phyloP scores from a whole-genome alignment of 2,797 vertebrate genomes.

The Vultur gryphus region DNA sequence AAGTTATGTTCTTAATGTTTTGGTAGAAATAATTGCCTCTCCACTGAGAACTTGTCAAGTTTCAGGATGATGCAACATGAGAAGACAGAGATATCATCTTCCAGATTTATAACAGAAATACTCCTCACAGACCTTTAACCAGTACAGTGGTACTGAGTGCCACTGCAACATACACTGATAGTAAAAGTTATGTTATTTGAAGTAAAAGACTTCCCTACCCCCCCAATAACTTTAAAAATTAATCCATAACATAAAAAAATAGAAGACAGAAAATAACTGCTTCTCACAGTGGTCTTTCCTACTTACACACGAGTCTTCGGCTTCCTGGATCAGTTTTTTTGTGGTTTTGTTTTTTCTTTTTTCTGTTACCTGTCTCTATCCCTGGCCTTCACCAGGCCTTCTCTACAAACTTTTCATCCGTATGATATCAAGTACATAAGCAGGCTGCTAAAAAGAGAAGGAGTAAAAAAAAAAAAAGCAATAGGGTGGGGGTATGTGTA shows the following conservation, averaged over 20 bases:
- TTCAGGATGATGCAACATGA: constrained; percentile 1
- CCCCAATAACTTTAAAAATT: background rate
- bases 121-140: background rate
- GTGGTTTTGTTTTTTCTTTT: background rate
- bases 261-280: background rate
- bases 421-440: background rate
- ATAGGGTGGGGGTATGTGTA: accelerated
- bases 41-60: constrained; percentile 36
- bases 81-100: background rate
- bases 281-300: background rate
- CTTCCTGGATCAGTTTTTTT: background rate
- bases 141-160: background rate
- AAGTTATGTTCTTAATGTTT: background rate
- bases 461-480: background rate
- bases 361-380: background rate
- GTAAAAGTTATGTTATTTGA: background rate
- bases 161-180: background rate
- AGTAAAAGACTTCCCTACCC: background rate
- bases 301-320: background rate
- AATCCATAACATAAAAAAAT: background rate
- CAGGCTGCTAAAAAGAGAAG: background rate
- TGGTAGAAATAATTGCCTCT: constrained; percentile 50
- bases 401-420: background rate
- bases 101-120: background rate
- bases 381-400: background rate